Conservation (phyloP, 2,888 invertebrate species). For the Sesia bembeciformis region DNA sequence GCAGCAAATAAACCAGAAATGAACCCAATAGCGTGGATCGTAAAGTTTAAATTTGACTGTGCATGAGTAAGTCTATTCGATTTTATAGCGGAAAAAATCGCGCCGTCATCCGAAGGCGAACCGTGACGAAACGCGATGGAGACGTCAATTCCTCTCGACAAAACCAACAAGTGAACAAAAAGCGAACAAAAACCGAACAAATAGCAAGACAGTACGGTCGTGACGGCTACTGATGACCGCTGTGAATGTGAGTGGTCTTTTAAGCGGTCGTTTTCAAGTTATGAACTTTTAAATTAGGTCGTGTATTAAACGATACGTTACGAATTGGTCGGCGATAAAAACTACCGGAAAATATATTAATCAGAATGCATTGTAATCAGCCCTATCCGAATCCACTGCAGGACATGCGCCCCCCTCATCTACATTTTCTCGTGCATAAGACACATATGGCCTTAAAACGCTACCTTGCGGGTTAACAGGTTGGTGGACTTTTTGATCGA, state of each 20-base stretch:
- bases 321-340: too few species aligned
- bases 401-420: too few species aligned
- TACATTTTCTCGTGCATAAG: too few species aligned
- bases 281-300: too few species aligned
- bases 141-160: constrained; percentile 63
- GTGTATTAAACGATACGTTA: too few species aligned
- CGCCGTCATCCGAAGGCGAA: constrained; percentile 56
- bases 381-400: too few species aligned
- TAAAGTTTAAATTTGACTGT: not conserved
- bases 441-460: too few species aligned
- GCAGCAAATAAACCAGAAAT: not conserved
- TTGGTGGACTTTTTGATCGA: too few species aligned
- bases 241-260: not conserved
- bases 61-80: not conserved
- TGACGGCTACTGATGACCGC: not conserved
- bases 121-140: constrained; percentile 63
- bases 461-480: too few species aligned
- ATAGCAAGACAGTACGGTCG: constrained; percentile 1
- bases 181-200: constrained; percentile 16
- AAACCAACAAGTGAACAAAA: constrained; percentile 64
- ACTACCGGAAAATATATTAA: too few species aligned
- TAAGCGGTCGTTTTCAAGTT: too few species aligned
- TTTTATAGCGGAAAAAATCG: constrained; percentile 48
- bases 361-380: too few species aligned
- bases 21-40: not conserved